Base-by-base conservation (phyloP, 2,113 vertebrate genomes). In the Symphodus melops region DNA sequence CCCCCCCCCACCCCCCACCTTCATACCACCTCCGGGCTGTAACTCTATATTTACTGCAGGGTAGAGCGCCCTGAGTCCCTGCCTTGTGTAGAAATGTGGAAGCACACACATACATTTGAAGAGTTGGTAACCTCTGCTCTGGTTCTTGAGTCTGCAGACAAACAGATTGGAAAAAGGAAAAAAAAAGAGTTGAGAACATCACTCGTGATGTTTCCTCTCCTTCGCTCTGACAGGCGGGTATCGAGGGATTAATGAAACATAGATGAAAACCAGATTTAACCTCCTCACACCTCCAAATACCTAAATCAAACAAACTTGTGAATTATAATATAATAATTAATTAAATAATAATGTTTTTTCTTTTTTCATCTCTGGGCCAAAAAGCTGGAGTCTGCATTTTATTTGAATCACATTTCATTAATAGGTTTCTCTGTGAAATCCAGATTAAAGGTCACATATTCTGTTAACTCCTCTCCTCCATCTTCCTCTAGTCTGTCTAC, bases 31-130 rank as follows among this genome's bases (percentile, higher is more conserved):
- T 49, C 53, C 37, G 0, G 23, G 33, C 60, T 53, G 20, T 41
- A 79, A 66, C 60, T 86, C 88, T 91, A 88, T 87, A 87, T 85
- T 86, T 90, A 90, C 69, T 42, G 64, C 11, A 10, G 44, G 59
- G 16, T 21, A 11, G 53, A 23, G 16, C 46, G 44, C 67, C 53
- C 28, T n/a, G 23, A 53, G 51, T 6, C 66, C 70, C 70, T 36
- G 4, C 68, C 77, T 42, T 65, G 0, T 1, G 52, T 75, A 62
- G 61, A 60, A 70, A 68, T 74, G 57, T 4, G 6, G 25, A 67
- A 37, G n/a, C 49, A 53, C 19, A 25, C 75, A 72, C 70, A 77
- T 84, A 72, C 70, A 68, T 4, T 8, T 44, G 36, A 33, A 0
- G 61, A 60, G 28, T 36, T 8, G n/a, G 6, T 16, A 78, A 72